Evolutionary conservation across 2,888 invertebrate species (phyloP), one percentile per base, ranked within the genome.

Genomic region (Polia nebulosa): DNA sequence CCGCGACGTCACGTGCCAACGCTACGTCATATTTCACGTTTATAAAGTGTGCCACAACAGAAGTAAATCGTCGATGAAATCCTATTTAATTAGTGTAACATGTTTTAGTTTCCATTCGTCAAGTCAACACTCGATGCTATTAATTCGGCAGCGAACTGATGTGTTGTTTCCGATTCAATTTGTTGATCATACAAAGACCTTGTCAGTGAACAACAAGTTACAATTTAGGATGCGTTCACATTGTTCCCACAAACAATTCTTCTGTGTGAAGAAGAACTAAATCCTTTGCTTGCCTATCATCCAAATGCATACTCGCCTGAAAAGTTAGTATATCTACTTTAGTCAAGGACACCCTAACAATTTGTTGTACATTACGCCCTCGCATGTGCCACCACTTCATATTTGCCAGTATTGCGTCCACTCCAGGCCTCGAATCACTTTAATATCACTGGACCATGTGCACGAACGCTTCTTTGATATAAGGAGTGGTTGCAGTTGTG

Each of bases 41-140:
- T 52, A 57, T 57, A 62, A 59, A 72, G 39, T 72, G 41, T 59
- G 57, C 47, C 36, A 53, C 47, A 58, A 63, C 47, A 65, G 36
- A 70, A 62, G 47, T 62, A 66, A 63, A 57, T 66, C 49, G 47
- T 51, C 51, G 55, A 66, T 69, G 59, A 63, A 65, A 66, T 63
- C 56, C 29, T 34, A 60, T 71, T 67, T 51, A 67, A 67, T 67
- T 71, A 70, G 45, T 27, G 53, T 45, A 60, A 72, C 51, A 67
- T 52, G 51, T 67, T 75, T 66, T 65, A 68, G 63, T 69, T 73
- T 63, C 36, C 49, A 52, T 44, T 77, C 60, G 56, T 56, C 72
- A 53, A 65, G 61, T 60, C 67, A 72, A 67, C 63, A 66, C 60
- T 76, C 51, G 15, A 49, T 60, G 27, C 36, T 20, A 57, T 68